Percentiles rank a stretch among this genome's conserved stretches.
These are phyloP conservation scores for Thysanoteuthis rhombus DNA, from an alignment of 2,888 invertebrate genomes.

Conservation along the genomic window DNA sequence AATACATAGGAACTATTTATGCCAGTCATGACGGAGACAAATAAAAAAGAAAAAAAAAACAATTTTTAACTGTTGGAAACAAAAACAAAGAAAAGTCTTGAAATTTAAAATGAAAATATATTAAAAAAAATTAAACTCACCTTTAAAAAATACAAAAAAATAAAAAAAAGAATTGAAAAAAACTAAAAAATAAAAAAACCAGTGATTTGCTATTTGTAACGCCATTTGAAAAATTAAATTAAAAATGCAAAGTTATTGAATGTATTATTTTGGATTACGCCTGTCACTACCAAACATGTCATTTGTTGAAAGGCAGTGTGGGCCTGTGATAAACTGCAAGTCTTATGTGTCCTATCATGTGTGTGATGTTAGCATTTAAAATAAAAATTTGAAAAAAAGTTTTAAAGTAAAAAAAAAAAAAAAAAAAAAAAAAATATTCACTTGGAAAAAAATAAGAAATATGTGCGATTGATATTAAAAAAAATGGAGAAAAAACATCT, in stretches of 20 bases:
- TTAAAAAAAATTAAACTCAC: not conserved
- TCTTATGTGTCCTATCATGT: slow-evolving; percentile 20
- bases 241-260: slow-evolving; percentile 22
- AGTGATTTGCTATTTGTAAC: slow-evolving; percentile 30
- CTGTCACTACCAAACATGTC: slow-evolving; percentile 23
- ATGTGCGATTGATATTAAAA: not conserved
- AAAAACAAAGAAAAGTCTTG: not conserved
- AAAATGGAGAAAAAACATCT: not conserved
- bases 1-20: not conserved
- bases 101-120: slow-evolving; percentile 1
- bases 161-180: not conserved
- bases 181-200: not conserved
- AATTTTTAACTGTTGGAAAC: slow-evolving; percentile 31
- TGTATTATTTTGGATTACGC: slow-evolving; percentile 1
- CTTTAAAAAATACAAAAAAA: not conserved
- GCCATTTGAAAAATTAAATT: slow-evolving; percentile 22
- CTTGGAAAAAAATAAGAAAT: not conserved
- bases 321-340: slow-evolving; percentile 32
- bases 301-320: slow-evolving; percentile 1
- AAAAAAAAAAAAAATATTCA: not conserved
- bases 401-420: not conserved
- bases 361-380: slow-evolving; percentile 31
- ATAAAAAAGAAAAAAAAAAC: slow-evolving; percentile 22
- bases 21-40: slow-evolving; percentile 1
- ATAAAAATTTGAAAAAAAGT: not conserved